phyloP scores from a whole-genome alignment of 1,140 invertebrate species.

The Homarus americanus region DNA sequence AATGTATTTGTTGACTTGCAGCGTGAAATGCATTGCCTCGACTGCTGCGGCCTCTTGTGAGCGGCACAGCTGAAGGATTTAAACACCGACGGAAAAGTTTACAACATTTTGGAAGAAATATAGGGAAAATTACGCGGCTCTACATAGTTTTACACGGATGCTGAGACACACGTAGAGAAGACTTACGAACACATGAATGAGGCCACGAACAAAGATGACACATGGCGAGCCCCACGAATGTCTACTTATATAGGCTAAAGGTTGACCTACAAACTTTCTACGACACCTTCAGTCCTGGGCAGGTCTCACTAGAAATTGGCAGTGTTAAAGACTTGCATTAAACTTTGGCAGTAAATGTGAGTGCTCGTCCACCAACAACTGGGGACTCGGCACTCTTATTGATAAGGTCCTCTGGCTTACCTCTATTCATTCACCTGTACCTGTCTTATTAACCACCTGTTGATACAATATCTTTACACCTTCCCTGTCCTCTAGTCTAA shows the following conservation, averaged over 20 bases:
- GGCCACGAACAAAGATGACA: background rate
- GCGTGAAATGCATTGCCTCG: too few species aligned
- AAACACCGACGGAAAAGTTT: too few species aligned
- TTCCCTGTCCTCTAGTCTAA: too few species aligned
- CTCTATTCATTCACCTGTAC: background rate
- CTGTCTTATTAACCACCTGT: too few species aligned
- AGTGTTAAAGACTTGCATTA: slow-evolving; percentile 33
- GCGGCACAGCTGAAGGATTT: too few species aligned
- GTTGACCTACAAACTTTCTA: background rate
- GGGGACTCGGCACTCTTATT: background rate
- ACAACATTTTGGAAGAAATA: too few species aligned
- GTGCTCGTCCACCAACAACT: background rate
- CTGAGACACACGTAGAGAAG: too few species aligned
- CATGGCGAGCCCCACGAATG: background rate
- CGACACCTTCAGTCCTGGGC: background rate
- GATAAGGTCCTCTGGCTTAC: background rate
- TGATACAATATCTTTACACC: too few species aligned
- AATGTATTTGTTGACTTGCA: too few species aligned
- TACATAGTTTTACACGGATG: too few species aligned
- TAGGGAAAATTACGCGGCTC: too few species aligned
- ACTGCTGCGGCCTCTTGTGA: too few species aligned
- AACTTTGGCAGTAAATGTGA: slow-evolving; percentile 30
- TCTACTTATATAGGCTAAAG: background rate
- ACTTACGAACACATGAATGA: background rate
- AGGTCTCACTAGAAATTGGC: slow-evolving; percentile 30